Evolutionary conservation across 2,113 vertebrate genomes (phyloP).

Genomic region (Mystacornis crossleyi): DNA sequence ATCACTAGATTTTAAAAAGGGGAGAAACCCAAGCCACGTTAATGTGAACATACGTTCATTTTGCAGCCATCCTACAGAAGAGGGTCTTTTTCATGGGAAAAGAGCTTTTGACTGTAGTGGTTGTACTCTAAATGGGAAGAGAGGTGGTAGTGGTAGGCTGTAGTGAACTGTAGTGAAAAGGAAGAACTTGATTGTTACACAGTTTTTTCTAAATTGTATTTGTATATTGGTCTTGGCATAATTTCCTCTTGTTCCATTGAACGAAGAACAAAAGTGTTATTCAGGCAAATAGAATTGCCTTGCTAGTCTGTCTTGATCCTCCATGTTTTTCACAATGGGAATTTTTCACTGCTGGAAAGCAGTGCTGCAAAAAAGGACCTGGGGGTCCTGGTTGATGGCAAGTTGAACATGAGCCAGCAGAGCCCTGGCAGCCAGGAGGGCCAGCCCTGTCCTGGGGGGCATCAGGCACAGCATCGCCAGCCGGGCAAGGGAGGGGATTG

Average conservation of each 20-base stretch:
- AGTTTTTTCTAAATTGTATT: not conserved
- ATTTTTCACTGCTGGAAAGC: not conserved
- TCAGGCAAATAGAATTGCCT: not conserved
- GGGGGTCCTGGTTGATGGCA: fast-evolving
- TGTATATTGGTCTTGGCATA: not conserved
- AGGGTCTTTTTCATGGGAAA: not conserved
- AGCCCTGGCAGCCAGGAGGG: not conserved
- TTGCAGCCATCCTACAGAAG: not conserved
- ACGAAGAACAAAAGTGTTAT: not conserved
- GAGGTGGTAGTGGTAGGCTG: not conserved
- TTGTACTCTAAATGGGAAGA: not conserved
- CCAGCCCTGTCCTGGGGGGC: not conserved
- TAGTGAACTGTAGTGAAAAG: not conserved
- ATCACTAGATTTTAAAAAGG: not conserved
- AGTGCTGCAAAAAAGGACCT: fast-evolving
- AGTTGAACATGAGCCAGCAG: fast-evolving
- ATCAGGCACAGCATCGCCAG: not conserved
- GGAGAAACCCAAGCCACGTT: fast-evolving
- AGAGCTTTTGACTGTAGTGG: not conserved
- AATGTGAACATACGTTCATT: not conserved
- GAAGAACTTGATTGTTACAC: not conserved
- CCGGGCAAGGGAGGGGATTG: not conserved
- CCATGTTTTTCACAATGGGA: not conserved
- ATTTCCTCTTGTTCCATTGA: not conserved
- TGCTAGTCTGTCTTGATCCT: not conserved